Conservation (phyloP, 2,888 invertebrate species). For the Bombylius major region DNA sequence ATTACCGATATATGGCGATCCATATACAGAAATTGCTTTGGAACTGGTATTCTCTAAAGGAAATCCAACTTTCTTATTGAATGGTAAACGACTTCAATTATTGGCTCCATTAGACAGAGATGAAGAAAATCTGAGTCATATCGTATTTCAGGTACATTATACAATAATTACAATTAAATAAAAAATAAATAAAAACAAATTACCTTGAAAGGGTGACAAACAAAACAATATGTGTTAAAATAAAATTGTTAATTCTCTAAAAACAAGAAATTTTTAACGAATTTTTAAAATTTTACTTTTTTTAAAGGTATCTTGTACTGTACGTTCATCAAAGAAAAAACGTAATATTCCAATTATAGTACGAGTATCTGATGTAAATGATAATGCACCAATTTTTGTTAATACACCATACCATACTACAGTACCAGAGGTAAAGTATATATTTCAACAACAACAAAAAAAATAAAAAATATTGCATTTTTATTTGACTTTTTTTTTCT, state of each 20-base stretch:
- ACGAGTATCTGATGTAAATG: conserved; percentile 80
- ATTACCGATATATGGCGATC: conserved; percentile 73
- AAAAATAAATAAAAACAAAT: too few species aligned
- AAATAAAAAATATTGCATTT: too few species aligned
- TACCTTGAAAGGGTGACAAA: not conserved
- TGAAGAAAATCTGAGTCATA: conserved; percentile 71
- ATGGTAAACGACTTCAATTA: conserved; percentile 69
- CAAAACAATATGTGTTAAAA: not conserved
- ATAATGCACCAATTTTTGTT: conserved; percentile 75
- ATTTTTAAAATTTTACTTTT: not conserved
- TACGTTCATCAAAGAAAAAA: conserved; percentile 65
- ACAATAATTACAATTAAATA: too few species aligned
- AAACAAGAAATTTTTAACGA: too few species aligned
- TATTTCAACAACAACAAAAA: too few species aligned
- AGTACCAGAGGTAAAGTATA: conserved; percentile 64
- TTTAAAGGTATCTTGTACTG: conserved; percentile 66
- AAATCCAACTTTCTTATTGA: conserved; percentile 62
- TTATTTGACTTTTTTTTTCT: too few species aligned
- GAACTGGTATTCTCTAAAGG: conserved; percentile 71
- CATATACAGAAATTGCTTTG: conserved; percentile 61
- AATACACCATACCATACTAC: conserved; percentile 72
- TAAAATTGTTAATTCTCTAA: not conserved
- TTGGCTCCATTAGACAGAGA: conserved; percentile 74
- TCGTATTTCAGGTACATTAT: conserved; percentile 66
- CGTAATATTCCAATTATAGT: conserved; percentile 80